Conservation (phyloP, 30 jellyfish, hydroid and myxozoan species). For the Nemopilema nomurai region DNA sequence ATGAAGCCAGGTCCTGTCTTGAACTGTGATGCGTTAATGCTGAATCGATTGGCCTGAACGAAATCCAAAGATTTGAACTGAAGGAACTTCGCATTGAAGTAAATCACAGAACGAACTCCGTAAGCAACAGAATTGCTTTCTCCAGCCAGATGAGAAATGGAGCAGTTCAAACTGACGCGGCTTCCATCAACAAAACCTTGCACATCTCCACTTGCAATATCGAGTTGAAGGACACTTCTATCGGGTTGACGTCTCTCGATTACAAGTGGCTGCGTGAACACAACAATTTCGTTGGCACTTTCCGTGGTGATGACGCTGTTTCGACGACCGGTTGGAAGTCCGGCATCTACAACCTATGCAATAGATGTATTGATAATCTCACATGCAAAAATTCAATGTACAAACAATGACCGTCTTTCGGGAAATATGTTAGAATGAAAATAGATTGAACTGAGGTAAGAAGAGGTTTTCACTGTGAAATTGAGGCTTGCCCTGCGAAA, state of each 20-base stretch:
- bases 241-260: background rate
- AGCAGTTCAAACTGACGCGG: background rate
- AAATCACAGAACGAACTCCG: constrained; percentile 2
- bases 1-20: constrained; percentile 34
- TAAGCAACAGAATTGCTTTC: constrained; percentile 31
- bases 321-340: background rate
- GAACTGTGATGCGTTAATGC: constrained; percentile 7
- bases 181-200: background rate
- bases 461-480: too few species aligned
- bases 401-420: too few species aligned
- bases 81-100: constrained; percentile 13
- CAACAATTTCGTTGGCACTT: background rate
- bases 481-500: too few species aligned
- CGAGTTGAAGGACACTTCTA: background rate
- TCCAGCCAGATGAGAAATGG: constrained; percentile 1
- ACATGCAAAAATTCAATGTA: too few species aligned
- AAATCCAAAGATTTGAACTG: background rate
- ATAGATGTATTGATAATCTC: too few species aligned
- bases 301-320: constrained; percentile 2
- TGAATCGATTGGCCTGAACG: background rate
- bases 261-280: background rate
- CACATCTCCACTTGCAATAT: background rate
- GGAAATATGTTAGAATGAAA: too few species aligned
- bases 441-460: too few species aligned
- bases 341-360: constrained; percentile 14